A percentile compares a stretch with the other conserved stretches of the same genome.
phyloP scores from a whole-genome alignment of 2,113 vertebrate species.

The Gadus chalcogrammus region DNA sequence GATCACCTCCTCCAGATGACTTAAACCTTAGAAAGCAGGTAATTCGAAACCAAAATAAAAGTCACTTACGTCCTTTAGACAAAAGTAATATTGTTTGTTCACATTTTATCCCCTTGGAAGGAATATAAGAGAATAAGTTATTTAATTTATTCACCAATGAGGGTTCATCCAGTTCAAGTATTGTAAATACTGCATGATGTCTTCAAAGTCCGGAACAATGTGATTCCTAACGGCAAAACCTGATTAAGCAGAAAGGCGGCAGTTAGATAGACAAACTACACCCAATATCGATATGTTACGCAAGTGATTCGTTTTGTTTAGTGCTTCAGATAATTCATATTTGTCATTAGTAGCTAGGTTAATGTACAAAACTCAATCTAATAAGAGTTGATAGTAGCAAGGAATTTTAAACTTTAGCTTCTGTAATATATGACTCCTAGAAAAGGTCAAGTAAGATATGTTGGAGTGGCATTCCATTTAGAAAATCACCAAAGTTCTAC shows the following conservation, averaged over 20 bases:
- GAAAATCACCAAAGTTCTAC: too few relatives aligned
- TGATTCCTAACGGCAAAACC: slow-evolving; percentile 44
- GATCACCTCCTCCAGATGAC: slow-evolving; percentile 50
- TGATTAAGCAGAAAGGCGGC: slow-evolving; percentile 41
- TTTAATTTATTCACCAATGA: slow-evolving; percentile 65
- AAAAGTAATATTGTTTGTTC: background rate
- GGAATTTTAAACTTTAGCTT: background rate
- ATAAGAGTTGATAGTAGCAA: background rate
- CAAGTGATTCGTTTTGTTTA: background rate
- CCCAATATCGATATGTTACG: background rate
- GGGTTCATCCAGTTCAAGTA: slow-evolving; percentile 73
- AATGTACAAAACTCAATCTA: background rate
- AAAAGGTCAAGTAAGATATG: too few relatives aligned
- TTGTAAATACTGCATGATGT: slow-evolving; percentile 66
- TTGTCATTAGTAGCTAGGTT: background rate
- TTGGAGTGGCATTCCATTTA: too few relatives aligned
- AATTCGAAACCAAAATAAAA: slow-evolving; percentile 5
- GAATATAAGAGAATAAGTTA: background rate
- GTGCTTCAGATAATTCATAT: background rate
- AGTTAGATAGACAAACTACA: slow-evolving; percentile 4
- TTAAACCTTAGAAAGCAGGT: slow-evolving; percentile 56
- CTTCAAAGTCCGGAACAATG: slow-evolving; percentile 54
- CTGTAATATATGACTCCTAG: too few relatives aligned
- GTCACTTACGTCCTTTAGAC: background rate
- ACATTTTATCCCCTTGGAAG: background rate